These are phyloP conservation scores for Ceriagrion tenellum DNA, from an alignment of 2,888 invertebrate genomes.

Conservation along the genomic window DNA sequence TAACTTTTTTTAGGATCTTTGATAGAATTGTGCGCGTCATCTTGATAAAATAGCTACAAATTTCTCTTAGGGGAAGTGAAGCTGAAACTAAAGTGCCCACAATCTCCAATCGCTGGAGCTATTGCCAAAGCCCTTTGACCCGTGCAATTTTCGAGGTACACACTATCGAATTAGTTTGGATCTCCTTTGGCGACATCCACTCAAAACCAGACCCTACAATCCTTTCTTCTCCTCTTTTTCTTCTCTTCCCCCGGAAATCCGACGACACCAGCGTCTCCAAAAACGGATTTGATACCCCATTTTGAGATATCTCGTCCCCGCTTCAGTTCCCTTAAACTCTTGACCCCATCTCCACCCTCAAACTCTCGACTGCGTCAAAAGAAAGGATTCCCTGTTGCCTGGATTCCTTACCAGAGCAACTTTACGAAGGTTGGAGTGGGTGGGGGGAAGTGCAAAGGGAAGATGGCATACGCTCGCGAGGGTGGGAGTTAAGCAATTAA, in stretches of 20 bases:
- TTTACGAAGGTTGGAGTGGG: background rate
- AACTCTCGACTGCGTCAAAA: background rate
- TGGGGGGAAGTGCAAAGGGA: background rate
- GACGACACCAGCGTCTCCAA: background rate
- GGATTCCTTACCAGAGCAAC: background rate
- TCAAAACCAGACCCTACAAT: background rate
- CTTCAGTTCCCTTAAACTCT: background rate
- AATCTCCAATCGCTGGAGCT: too few relatives aligned
- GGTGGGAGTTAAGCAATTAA: slow-evolving; percentile 47
- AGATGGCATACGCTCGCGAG: background rate
- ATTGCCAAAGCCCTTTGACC: background rate
- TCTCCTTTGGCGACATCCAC: background rate
- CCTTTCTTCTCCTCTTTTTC: background rate
- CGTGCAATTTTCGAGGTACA: background rate
- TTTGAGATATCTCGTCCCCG: background rate
- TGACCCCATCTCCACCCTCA: background rate
- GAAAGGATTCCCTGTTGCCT: background rate
- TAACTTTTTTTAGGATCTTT: too few relatives aligned
- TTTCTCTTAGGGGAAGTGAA: too few relatives aligned
- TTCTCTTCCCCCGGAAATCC: background rate
- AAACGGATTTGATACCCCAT: background rate
- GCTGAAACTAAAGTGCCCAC: too few relatives aligned
- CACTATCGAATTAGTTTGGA: background rate
- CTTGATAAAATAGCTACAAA: too few relatives aligned
- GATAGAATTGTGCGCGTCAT: too few relatives aligned